Evolutionary conservation across 1,140 invertebrate genomes (phyloP).

Genomic region (Leucophenga varia): DNA sequence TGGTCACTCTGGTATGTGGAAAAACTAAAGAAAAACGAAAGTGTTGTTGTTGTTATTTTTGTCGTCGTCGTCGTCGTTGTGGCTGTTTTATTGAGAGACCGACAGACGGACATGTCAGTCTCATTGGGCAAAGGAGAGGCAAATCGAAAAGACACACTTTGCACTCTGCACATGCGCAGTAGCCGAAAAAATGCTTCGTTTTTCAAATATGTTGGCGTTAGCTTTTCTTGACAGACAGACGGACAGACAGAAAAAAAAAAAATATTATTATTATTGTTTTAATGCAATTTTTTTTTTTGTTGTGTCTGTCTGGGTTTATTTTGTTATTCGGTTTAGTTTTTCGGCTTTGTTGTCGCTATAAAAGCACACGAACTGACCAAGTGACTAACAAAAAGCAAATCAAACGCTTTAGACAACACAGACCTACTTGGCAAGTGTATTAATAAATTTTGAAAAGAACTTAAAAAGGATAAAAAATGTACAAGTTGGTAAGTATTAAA

Average conservation of each 20-base stretch:
- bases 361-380: constrained; percentile 33
- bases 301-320: too few species aligned
- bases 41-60: constrained; percentile 15
- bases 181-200: too few species aligned
- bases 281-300: constrained; percentile 39
- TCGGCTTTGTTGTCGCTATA: constrained; percentile 38
- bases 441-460: constrained; percentile 26
- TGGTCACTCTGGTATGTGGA: constrained; percentile 12
- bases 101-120: too few species aligned
- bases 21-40: constrained; percentile 23
- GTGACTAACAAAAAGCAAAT: constrained; percentile 30
- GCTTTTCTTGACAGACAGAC: constrained; percentile 41
- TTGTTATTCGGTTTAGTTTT: too few species aligned
- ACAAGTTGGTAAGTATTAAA: constrained; percentile 52
- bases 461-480: constrained; percentile 51
- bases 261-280: constrained; percentile 52
- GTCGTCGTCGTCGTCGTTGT: not conserved
- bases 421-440: too few species aligned
- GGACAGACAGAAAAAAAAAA: constrained; percentile 4
- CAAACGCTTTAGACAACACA: constrained; percentile 46
- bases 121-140: constrained; percentile 17
- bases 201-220: constrained; percentile 35
- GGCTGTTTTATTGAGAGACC: too few species aligned
- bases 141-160: constrained; percentile 11
- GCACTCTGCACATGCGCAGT: constrained; percentile 8